These are phyloP conservation scores for Anthrax anthrax DNA, from an alignment of 2,888 invertebrate species.

Conservation along the genomic window DNA sequence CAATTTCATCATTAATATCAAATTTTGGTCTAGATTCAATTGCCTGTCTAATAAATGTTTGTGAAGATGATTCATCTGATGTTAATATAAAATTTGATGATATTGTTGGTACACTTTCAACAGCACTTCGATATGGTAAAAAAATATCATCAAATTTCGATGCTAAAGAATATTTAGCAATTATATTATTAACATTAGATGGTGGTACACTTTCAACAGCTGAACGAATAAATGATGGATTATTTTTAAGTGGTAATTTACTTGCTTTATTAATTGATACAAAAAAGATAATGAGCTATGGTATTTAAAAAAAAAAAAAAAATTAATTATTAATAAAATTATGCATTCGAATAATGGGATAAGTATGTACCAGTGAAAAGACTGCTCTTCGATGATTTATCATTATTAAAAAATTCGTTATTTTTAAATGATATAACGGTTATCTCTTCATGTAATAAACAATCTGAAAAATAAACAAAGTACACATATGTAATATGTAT, in stretches of 20 bases:
- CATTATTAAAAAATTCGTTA: background rate
- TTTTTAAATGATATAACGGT: too few relatives aligned
- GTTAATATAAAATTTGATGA: constrained; percentile 13
- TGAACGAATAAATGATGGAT: constrained; percentile 26
- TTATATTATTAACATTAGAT: background rate
- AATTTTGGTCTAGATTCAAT: constrained; percentile 20
- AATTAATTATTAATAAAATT: background rate
- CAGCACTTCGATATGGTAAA: constrained; percentile 57
- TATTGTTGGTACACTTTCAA: constrained; percentile 50
- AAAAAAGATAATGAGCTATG: constrained; percentile 8
- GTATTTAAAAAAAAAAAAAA: background rate
- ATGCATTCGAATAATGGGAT: background rate
- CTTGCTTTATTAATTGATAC: constrained; percentile 8
- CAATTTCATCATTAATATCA: background rate
- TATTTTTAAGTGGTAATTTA: constrained; percentile 16
- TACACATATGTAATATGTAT: too few relatives aligned
- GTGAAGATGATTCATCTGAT: constrained; percentile 12
- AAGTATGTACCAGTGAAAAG: constrained; percentile 3
- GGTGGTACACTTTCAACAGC: constrained; percentile 30
- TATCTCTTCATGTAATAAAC: background rate
- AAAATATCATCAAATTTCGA: constrained; percentile 28
- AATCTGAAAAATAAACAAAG: too few relatives aligned
- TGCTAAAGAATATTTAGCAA: constrained; percentile 17
- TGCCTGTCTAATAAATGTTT: constrained; percentile 26
- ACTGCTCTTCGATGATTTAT: background rate